Evolutionary conservation across 2,888 invertebrate species (phyloP), one percentile per base, ranked within the genome.

Genomic region (Drosophila paracracens): DNA sequence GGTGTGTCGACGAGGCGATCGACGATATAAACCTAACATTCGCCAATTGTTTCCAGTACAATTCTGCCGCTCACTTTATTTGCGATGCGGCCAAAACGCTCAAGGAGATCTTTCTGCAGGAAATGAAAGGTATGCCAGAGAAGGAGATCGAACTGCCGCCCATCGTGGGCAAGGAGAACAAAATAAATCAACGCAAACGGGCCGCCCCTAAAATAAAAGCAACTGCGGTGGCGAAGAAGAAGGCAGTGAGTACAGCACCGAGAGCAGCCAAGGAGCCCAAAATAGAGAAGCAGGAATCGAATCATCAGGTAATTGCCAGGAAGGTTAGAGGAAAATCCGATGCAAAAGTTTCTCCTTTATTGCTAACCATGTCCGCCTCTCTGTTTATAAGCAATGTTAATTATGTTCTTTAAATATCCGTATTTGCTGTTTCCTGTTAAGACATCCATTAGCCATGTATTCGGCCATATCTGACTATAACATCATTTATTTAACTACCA

Each of bases 1-100:
- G 96, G 95, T 96, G 97, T 81, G 97, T 98, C 71, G 96, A 97
- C 94, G 99, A 99, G 94, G 98, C 99, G 93, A 97, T 99, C 83
- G 96, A 98, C 93, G 99, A 99, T 93, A 98, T 99, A 94, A 98
- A 98, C 93, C 97, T 97, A 35, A 98, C 99, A 97, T 99, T 99
- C 93, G 97, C 97, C 81, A 99, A 99, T 93, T 99, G 99, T 94
- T 99, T 98, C 92, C 96, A 97, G 67, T 99, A 99, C 95, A 99
- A 99, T 94, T 98, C 98, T 93, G 97, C 98, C 51, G 98, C 98
- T 72, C 99, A 99, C 94, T 99, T 99, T 94, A 98, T 99, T 67
- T 98, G 98, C 57, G 96, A 99, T 62, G 99, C 99, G 99, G 98
- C 98, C 76, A 98, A 98, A 94, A 97, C 98, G 29, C 94, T 99